Conservation (phyloP, 2,888 invertebrate species). For the Tiliacea citrago region DNA sequence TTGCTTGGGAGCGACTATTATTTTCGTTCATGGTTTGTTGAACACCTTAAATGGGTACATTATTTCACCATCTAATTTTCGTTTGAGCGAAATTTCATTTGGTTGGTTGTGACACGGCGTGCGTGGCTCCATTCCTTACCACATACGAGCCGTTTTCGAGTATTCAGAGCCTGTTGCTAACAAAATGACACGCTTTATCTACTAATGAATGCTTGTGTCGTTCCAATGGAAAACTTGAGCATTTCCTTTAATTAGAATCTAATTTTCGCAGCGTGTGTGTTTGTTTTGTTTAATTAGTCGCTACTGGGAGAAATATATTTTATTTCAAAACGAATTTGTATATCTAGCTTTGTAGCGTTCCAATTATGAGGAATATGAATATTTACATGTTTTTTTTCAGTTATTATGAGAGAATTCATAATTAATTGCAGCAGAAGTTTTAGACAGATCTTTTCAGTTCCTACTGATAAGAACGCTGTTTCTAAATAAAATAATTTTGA, state of each 20-base stretch:
- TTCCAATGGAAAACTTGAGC: slow-evolving; percentile 64
- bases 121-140: slow-evolving; percentile 60
- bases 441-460: neutral
- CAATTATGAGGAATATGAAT: slow-evolving; percentile 6
- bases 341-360: neutral
- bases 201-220: slow-evolving; percentile 75
- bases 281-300: slow-evolving; percentile 63
- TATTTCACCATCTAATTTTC: slow-evolving; percentile 74
- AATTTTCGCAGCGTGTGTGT: slow-evolving; percentile 68
- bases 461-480: neutral
- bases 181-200: slow-evolving; percentile 74
- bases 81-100: slow-evolving; percentile 80
- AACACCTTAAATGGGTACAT: slow-evolving; percentile 78
- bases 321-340: slow-evolving; percentile 11
- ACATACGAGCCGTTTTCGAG: slow-evolving; percentile 70
- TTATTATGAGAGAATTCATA: neutral
- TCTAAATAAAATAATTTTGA: neutral
- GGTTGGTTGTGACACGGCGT: slow-evolving; percentile 62
- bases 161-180: slow-evolving; percentile 66
- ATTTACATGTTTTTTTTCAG: no score
- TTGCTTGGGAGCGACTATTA: slow-evolving; percentile 72
- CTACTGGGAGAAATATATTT: slow-evolving; percentile 23
- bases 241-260: slow-evolving; percentile 77
- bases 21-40: slow-evolving; percentile 83
- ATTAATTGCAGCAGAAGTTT: neutral